phyloP scores from a whole-genome alignment of 2,113 vertebrate species.

The Festucalex cinctus region DNA sequence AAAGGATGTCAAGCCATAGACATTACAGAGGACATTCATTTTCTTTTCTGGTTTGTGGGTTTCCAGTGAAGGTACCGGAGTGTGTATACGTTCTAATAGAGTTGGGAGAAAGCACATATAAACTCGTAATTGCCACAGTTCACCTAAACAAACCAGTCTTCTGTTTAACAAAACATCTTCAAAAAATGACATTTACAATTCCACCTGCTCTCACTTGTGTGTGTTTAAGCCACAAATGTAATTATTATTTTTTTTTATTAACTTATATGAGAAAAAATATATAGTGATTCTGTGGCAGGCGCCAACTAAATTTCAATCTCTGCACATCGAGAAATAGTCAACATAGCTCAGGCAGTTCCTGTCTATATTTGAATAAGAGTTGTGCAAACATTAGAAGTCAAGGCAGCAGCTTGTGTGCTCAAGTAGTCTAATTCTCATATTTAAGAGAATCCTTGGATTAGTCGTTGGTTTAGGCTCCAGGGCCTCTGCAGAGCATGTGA shows the following conservation, averaged over 20 bases:
- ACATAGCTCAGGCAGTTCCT: constrained; percentile 53
- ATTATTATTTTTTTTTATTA: no score
- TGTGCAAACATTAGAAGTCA: constrained; percentile 63
- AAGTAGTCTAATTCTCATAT: constrained; percentile 56
- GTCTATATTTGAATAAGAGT: constrained; percentile 61
- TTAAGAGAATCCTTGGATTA: constrained; percentile 56
- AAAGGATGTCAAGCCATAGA: constrained; percentile 25
- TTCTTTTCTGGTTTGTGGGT: constrained; percentile 22
- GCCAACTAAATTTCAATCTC: constrained; percentile 36
- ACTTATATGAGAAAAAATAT: constrained; percentile 17
- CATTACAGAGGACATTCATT: constrained; percentile 18
- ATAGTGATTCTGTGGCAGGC: constrained; percentile 21
- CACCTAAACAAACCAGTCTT: constrained; percentile 43
- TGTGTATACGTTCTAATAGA: constrained; percentile 22
- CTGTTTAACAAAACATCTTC: constrained; percentile 50
- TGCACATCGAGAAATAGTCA: constrained; percentile 36
- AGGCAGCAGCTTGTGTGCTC: constrained; percentile 51
- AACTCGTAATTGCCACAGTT: constrained; percentile 53
- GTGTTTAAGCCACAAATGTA: constrained; percentile 23
- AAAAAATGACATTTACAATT: neutral
- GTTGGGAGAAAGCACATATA: constrained; percentile 39
- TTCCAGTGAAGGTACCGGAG: constrained; percentile 22
- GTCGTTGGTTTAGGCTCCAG: constrained; percentile 43
- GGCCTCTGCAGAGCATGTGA: constrained; percentile 46
- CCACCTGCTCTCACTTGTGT: constrained; percentile 9